phyloP scores from a whole-genome alignment of 2,888 invertebrate species.

The Agonopterix alstromeriana region DNA sequence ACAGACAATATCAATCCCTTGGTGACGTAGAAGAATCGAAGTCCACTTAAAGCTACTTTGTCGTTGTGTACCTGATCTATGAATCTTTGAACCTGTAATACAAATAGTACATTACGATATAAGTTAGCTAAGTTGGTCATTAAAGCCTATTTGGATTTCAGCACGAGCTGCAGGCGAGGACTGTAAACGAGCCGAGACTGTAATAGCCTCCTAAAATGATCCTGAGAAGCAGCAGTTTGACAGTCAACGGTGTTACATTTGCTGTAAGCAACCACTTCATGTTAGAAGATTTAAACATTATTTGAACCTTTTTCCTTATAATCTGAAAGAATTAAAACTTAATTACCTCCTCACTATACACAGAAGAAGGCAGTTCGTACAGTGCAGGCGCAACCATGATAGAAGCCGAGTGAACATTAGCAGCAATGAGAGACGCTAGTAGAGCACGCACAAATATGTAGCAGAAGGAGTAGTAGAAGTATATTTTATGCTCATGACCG shows the following conservation, averaged over 20 bases:
- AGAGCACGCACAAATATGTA: slow-evolving; percentile 74
- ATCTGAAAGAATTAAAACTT: no score
- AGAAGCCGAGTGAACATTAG: slow-evolving; percentile 70
- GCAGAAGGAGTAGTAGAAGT: slow-evolving; percentile 76
- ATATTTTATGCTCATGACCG: slow-evolving; percentile 33
- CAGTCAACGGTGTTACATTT: no score
- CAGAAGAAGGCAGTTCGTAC: slow-evolving; percentile 72
- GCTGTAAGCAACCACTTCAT: no score
- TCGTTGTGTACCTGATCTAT: slow-evolving; percentile 75
- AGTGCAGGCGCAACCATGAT: slow-evolving; percentile 59
- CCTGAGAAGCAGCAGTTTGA: background rate
- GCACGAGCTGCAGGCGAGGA: no score
- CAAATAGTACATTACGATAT: no score
- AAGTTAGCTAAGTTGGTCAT: no score
- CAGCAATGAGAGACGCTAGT: slow-evolving; percentile 73
- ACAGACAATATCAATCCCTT: slow-evolving; percentile 73
- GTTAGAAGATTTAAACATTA: background rate
- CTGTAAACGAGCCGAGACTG: background rate
- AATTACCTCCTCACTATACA: slow-evolving; percentile 74
- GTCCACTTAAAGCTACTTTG: slow-evolving; percentile 63
- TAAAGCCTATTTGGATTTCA: no score
- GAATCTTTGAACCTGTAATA: slow-evolving; percentile 70
- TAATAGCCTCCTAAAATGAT: background rate
- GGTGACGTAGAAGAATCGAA: slow-evolving; percentile 72
- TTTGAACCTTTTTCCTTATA: background rate